phyloP scores from a whole-genome alignment of 1,140 invertebrate species.

The Drosophila sturtevanti region DNA sequence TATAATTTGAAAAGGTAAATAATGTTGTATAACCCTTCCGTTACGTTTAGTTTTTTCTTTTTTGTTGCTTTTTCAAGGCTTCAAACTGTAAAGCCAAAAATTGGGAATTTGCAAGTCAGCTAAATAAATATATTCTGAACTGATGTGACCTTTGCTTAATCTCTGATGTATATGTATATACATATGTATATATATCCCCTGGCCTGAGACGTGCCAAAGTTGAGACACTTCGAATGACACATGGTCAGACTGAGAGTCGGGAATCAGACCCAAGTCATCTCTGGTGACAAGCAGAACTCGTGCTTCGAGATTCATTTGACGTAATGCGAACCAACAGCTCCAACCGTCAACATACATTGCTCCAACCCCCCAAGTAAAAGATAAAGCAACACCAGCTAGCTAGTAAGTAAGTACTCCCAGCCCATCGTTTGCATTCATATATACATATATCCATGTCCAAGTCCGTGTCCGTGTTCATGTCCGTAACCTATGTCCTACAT shows the following conservation, averaged over 20 bases:
- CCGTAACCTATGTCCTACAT: not conserved
- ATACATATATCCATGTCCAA: not conserved
- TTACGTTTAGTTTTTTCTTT: not conserved
- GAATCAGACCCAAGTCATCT: constrained; percentile 34
- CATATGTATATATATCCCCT: not conserved
- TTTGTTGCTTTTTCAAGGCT: not conserved
- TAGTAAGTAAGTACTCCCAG: not conserved
- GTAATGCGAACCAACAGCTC: constrained; percentile 35
- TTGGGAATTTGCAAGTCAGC: not conserved
- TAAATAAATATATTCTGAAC: constrained; percentile 1
- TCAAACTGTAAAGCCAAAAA: not conserved
- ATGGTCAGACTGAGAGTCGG: constrained; percentile 22
- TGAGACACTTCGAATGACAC: constrained; percentile 26
- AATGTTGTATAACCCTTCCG: not conserved
- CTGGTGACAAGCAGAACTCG: constrained; percentile 36
- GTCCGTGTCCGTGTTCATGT: not conserved
- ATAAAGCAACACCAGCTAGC: not conserved
- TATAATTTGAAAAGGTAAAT: not conserved
- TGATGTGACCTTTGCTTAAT: constrained; percentile 2
- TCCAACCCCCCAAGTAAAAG: not conserved
- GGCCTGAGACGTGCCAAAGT: constrained; percentile 9
- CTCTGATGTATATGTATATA: not conserved
- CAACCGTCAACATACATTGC: not conserved
- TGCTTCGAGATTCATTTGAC: constrained; percentile 43
- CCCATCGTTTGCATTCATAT: not conserved